Evolutionary conservation across 92 coral and sea anemone species (phyloP).

Genomic region (Galaxea fascicularis): DNA sequence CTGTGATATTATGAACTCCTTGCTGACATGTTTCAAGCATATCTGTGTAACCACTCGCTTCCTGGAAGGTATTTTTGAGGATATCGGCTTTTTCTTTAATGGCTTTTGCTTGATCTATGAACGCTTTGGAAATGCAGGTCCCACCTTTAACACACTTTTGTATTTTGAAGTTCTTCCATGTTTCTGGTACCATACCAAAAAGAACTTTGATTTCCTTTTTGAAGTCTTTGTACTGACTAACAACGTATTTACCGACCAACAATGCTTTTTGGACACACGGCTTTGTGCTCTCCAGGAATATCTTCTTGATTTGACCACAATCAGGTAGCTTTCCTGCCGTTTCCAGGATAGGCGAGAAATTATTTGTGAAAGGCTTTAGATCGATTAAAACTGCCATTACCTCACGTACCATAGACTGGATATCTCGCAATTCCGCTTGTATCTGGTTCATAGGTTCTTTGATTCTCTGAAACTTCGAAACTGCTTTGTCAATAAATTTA

Average conservation of each 20-base stretch:
- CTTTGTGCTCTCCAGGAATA: conserved; percentile 75
- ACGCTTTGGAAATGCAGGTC: conserved; percentile 83
- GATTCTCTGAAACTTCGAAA: conserved; percentile 64
- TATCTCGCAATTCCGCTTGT: conserved; percentile 69
- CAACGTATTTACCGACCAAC: conserved; percentile 68
- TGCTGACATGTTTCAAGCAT: conserved; percentile 80
- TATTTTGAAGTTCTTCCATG: conserved; percentile 82
- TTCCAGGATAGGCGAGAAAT: conserved; percentile 80
- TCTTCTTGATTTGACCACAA: conserved; percentile 69
- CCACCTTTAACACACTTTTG: conserved; percentile 89
- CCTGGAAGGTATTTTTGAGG: conserved; percentile 57
- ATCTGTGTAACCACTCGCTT: conserved; percentile 84
- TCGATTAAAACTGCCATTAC: conserved; percentile 77
- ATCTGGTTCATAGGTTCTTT: conserved; percentile 81
- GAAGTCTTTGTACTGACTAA: conserved; percentile 77
- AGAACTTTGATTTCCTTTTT: conserved; percentile 75
- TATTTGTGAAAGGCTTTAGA: conserved; percentile 87
- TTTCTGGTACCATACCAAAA: conserved; percentile 84
- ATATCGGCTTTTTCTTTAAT: conserved; percentile 71
- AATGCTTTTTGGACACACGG: conserved; percentile 85
- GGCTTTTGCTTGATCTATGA: conserved; percentile 85
- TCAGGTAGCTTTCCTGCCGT: conserved; percentile 84
- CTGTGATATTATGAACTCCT: conserved; percentile 74
- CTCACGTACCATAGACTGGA: conserved; percentile 69
- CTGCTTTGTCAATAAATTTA: conserved; percentile 74